Evolutionary conservation across 1,140 invertebrate genomes (phyloP).

Genomic region (Nixonia krombeini): DNA sequence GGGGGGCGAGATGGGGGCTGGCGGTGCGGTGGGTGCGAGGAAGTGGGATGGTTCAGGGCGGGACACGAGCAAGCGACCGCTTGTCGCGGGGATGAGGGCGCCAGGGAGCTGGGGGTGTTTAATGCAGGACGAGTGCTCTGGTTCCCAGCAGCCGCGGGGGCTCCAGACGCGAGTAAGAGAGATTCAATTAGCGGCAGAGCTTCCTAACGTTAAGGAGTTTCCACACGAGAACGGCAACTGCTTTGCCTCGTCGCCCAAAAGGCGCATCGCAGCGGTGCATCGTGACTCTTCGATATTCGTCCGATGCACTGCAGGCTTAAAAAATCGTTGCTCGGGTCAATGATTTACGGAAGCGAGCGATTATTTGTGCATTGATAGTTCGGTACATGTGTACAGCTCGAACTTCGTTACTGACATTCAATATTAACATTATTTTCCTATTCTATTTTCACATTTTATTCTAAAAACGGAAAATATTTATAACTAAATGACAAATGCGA

Average conservation of each 20-base stretch:
- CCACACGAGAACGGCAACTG: slow-evolving; percentile 56
- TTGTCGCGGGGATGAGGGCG: slow-evolving; percentile 66
- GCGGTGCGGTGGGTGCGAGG: slow-evolving; percentile 38
- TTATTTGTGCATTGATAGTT: not conserved
- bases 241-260: slow-evolving; percentile 32
- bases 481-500: no score
- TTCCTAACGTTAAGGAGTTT: slow-evolving; percentile 70
- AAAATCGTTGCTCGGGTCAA: no score
- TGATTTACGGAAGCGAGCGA: no score
- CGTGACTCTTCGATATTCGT: no score
- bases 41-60: slow-evolving; percentile 44
- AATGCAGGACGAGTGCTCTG: slow-evolving; percentile 68
- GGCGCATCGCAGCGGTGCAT: no score
- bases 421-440: no score
- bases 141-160: slow-evolving; percentile 69
- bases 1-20: slow-evolving; percentile 34
- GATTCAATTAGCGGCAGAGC: slow-evolving; percentile 71
- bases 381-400: no score
- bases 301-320: no score
- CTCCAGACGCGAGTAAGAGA: slow-evolving; percentile 69
- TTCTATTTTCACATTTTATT: no score
- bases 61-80: slow-evolving; percentile 61
- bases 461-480: no score
- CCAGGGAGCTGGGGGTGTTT: slow-evolving; percentile 68
- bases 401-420: no score